Conservation (phyloP, 2,113 vertebrate species). For the Alaudala cheleensis region DNA sequence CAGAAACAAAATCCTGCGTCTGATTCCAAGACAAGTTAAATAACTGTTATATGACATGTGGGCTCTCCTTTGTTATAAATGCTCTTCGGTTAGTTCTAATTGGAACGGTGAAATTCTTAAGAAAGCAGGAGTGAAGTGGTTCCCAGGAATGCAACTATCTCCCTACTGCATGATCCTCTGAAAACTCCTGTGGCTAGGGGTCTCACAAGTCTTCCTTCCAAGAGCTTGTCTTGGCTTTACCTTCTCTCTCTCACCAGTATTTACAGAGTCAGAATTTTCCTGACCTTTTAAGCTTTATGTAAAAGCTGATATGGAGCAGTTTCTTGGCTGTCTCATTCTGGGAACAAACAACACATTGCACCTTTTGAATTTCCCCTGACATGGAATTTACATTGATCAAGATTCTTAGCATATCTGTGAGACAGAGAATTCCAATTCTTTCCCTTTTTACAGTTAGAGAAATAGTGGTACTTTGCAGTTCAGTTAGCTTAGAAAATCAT, state of each 20-base stretch:
- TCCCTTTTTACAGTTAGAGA: not conserved
- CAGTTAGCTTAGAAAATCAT: not conserved
- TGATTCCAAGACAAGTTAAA: constrained; percentile 32
- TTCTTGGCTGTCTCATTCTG: not conserved
- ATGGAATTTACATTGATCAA: not conserved
- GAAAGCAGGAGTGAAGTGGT: constrained; percentile 24
- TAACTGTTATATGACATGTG: constrained; percentile 1
- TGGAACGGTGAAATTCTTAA: constrained; percentile 48
- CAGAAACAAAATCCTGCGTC: not conserved
- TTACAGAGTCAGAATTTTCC: not conserved
- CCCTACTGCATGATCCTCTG: not conserved
- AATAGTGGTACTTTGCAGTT: not conserved
- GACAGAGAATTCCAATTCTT: not conserved
- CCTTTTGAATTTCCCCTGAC: not conserved
- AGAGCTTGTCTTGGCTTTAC: not conserved
- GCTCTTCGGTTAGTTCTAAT: constrained; percentile 42
- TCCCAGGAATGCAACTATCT: constrained; percentile 45
- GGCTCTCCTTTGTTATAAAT: constrained; percentile 17
- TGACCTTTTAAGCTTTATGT: not conserved
- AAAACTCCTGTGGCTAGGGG: constrained; percentile 1
- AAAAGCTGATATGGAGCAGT: not conserved
- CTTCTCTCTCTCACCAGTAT: not conserved
- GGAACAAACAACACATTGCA: not conserved
- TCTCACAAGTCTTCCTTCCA: not conserved
- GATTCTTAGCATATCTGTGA: not conserved